Evolutionary conservation across 2,113 vertebrate species (phyloP).

Genomic region (Speoplatyrhinus poulsoni): DNA sequence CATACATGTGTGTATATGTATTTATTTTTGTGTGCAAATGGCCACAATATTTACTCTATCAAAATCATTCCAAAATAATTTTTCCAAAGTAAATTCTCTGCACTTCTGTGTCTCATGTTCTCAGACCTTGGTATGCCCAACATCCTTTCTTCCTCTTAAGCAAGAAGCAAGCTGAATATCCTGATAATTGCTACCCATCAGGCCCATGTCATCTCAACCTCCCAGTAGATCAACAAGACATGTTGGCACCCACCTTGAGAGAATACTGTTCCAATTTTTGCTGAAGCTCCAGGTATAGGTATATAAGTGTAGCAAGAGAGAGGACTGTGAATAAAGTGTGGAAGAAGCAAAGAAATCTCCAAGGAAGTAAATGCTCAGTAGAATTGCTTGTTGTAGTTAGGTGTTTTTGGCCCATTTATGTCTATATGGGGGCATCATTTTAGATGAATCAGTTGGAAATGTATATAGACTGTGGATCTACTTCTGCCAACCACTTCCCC

Average conservation of each 20-base stretch:
- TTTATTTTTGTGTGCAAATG: no score
- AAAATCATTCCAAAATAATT: slow-evolving; percentile 6
- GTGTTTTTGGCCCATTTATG: slow-evolving; percentile 51
- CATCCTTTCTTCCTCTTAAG: slow-evolving; percentile 13
- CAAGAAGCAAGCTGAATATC: slow-evolving; percentile 56
- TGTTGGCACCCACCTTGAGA: slow-evolving; percentile 23
- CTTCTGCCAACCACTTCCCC: not conserved
- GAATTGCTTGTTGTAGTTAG: slow-evolving; percentile 38
- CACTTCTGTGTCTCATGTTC: not conserved
- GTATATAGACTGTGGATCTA: not conserved
- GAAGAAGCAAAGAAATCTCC: slow-evolving; percentile 1
- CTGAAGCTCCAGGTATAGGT: slow-evolving; percentile 25
- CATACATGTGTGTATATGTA: no score
- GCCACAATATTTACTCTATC: not conserved
- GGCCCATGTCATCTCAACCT: slow-evolving; percentile 52
- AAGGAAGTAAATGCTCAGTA: slow-evolving; percentile 20
- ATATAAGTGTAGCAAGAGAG: slow-evolving; percentile 5
- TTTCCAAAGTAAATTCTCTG: slow-evolving; percentile 37
- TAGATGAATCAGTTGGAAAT: slow-evolving; percentile 18
- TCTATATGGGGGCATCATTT: slow-evolving; percentile 31
- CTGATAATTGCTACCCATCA: slow-evolving; percentile 71
- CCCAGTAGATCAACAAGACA: slow-evolving; percentile 55
- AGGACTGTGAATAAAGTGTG: slow-evolving; percentile 1
- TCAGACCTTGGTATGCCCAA: slow-evolving; percentile 34
- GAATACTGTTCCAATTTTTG: slow-evolving; percentile 19